Conservation (phyloP, 2,888 invertebrate species). For the Platypus cylindrus region DNA sequence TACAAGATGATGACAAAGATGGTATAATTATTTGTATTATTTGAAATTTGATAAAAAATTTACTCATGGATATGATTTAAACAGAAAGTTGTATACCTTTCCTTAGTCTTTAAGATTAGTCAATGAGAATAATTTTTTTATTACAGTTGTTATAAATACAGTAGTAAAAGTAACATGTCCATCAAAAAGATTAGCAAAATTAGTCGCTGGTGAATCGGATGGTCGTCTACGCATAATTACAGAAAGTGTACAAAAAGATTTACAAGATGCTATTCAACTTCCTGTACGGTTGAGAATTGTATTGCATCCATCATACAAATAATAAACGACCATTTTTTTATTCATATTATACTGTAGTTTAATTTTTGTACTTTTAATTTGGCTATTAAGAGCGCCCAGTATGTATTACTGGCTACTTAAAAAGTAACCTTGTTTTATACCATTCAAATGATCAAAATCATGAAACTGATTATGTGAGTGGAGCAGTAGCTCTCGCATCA, state of each 20-base stretch:
- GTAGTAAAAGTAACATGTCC: slow-evolving; percentile 54
- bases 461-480: too few relatives aligned
- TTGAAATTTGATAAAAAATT: background rate
- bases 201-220: slow-evolving; percentile 57
- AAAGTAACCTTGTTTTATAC: too few relatives aligned
- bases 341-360: too few relatives aligned
- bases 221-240: slow-evolving; percentile 60
- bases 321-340: too few relatives aligned
- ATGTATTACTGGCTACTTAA: too few relatives aligned
- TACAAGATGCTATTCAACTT: slow-evolving; percentile 30
- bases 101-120: too few relatives aligned
- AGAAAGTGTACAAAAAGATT: slow-evolving; percentile 30
- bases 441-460: too few relatives aligned
- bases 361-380: too few relatives aligned
- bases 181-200: slow-evolving; percentile 44
- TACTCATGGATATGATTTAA: background rate
- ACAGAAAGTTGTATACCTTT: slow-evolving; percentile 1
- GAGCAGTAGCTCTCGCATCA: too few relatives aligned
- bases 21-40: background rate
- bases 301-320: slow-evolving; percentile 16
- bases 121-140: slow-evolving; percentile 6
- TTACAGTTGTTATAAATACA: slow-evolving; percentile 39
- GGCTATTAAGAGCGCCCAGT: too few relatives aligned
- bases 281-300: slow-evolving; percentile 28
- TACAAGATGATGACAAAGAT: slow-evolving; percentile 35